These are phyloP conservation scores for Prostheceraeus crozeri DNA, from an alignment of 2,888 invertebrate genomes.

Conservation along the genomic window DNA sequence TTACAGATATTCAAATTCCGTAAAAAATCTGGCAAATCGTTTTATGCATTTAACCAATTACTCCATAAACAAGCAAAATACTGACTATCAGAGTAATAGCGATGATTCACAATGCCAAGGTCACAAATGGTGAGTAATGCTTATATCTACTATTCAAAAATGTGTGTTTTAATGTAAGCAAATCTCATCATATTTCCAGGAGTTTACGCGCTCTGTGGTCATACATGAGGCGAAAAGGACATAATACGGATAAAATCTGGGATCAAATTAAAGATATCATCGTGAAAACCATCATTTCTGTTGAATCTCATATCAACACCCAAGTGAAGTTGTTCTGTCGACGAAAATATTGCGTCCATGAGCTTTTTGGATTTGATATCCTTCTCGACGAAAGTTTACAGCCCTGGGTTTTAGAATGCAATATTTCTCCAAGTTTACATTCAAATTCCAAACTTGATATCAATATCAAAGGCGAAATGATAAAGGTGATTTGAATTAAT, in stretches of 20 bases:
- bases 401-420: conserved; percentile 90
- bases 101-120: conserved; percentile 82
- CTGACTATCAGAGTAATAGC: conserved; percentile 64
- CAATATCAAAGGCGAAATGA: conserved; percentile 83
- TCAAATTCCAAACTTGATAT: conserved; percentile 66
- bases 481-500: too few species aligned
- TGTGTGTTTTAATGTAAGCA: too few species aligned
- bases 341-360: conserved; percentile 73
- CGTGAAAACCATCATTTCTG: conserved; percentile 80
- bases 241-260: conserved; percentile 73
- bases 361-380: conserved; percentile 89
- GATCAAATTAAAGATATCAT: conserved; percentile 77
- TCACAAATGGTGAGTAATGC: conserved; percentile 73
- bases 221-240: conserved; percentile 65
- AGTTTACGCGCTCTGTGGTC: conserved; percentile 65
- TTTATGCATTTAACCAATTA: conserved; percentile 61
- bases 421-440: conserved; percentile 59
- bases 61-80: conserved; percentile 56
- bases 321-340: conserved; percentile 30
- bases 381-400: conserved; percentile 79
- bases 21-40: conserved; percentile 57
- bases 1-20: conserved; percentile 50
- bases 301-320: conserved; percentile 35
- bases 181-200: not conserved
- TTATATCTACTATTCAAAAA: not conserved